Percentiles rank a stretch among this genome's conserved stretches.
Evolutionary conservation across 2,113 vertebrate genomes (phyloP).

Genomic region (Ceyx cyanopectus): DNA sequence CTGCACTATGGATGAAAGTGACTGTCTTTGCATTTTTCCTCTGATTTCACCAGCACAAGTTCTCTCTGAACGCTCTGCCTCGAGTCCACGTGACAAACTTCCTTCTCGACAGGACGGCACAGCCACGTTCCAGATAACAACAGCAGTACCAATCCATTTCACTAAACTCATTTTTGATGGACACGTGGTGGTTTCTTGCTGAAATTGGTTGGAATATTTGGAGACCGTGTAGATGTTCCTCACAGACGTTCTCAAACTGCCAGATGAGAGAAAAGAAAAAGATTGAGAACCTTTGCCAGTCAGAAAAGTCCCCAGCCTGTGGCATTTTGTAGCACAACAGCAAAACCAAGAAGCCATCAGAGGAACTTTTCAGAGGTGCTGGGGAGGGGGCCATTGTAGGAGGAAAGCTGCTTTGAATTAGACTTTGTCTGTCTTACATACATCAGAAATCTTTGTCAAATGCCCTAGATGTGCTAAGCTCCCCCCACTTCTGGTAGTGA

Average conservation of each 20-base stretch:
- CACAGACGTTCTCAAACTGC: background rate
- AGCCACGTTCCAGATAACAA: background rate
- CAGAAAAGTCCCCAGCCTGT: background rate
- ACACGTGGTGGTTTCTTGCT: background rate
- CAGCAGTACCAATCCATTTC: background rate
- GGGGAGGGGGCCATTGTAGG: background rate
- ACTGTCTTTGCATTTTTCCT: background rate
- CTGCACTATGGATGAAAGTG: background rate
- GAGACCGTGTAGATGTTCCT: background rate
- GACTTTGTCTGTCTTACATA: constrained; percentile 18
- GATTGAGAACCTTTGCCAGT: background rate
- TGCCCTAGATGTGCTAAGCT: constrained; percentile 11
- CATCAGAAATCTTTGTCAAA: background rate
- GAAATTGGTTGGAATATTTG: background rate
- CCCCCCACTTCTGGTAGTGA: background rate
- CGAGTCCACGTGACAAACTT: background rate
- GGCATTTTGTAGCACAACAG: background rate
- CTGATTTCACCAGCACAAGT: background rate
- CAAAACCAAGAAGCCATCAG: background rate
- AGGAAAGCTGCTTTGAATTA: constrained; percentile 45
- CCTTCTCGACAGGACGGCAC: background rate
- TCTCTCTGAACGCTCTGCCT: background rate
- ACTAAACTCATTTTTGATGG: background rate
- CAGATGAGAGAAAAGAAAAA: background rate
- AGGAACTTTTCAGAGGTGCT: background rate